Percentiles rank a stretch among this genome's conserved stretches.
These are phyloP conservation scores for Grus americana DNA, from an alignment of 2,113 vertebrate species.

Conservation along the genomic window DNA sequence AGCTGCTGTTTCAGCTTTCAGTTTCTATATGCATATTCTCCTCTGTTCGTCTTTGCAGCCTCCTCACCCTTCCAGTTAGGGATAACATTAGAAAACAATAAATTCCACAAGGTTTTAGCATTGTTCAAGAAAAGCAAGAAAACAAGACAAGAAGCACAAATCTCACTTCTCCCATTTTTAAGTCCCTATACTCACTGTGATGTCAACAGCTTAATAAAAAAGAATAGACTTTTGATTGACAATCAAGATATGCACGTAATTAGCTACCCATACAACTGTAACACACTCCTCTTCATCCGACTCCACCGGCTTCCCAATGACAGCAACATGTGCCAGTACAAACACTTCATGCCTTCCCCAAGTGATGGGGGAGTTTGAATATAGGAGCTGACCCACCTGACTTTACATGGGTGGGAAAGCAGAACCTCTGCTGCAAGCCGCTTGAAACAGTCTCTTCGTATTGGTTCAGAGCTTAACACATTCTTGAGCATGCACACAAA, in stretches of 20 bases:
- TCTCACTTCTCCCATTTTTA: background rate
- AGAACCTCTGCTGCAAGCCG: background rate
- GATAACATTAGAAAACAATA: background rate
- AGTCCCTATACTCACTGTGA: accelerated
- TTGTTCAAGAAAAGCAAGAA: background rate
- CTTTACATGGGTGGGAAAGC: background rate
- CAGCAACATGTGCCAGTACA: background rate
- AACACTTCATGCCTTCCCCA: background rate
- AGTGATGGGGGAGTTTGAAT: background rate
- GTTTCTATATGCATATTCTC: background rate
- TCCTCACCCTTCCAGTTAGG: background rate
- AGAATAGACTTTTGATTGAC: background rate
- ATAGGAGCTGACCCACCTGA: background rate
- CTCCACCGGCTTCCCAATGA: background rate
- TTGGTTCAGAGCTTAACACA: background rate
- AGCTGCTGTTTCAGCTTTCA: background rate
- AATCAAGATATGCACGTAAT: background rate
- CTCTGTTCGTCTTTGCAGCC: background rate
- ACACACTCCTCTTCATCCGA: background rate
- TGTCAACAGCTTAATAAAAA: background rate
- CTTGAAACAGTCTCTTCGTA: background rate
- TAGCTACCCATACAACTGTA: background rate
- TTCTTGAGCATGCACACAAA: background rate
- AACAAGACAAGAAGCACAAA: background rate
- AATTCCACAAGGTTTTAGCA: background rate